phyloP scores from a whole-genome alignment of 2,888 invertebrate species.

The Diarsia rubi region DNA sequence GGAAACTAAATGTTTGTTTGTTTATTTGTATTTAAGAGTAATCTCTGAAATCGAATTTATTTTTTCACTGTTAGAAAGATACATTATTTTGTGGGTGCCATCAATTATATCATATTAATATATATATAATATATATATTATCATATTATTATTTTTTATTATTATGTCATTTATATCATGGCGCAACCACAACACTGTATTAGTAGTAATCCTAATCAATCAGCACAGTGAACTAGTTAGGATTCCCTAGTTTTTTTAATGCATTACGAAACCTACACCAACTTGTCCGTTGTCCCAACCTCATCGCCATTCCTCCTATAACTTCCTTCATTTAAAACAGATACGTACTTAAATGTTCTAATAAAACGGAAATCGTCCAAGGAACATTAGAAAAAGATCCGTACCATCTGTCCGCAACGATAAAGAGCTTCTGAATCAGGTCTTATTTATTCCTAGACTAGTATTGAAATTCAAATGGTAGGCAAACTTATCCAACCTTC shows the following conservation, averaged over 20 bases:
- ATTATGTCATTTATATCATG: no score
- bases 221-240: neutral
- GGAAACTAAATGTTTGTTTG: no score
- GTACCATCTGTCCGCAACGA: neutral
- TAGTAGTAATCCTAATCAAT: neutral
- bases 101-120: no score
- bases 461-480: slow-evolving; percentile 30
- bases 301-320: neutral
- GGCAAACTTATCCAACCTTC: slow-evolving; percentile 68
- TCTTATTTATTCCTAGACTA: slow-evolving; percentile 19
- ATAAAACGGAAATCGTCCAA: neutral
- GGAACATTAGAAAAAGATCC: neutral
- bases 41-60: no score
- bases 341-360: neutral
- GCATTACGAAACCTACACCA: neutral
- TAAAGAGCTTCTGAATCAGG: slow-evolving; percentile 22
- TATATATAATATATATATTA: no score
- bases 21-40: no score
- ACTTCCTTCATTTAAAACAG: neutral
- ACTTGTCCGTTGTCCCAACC: neutral
- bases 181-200: neutral
- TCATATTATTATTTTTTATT: no score
- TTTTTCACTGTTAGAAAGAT: no score
- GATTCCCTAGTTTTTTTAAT: no score
- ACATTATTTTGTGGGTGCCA: no score